These are phyloP conservation scores for Andrena dorsata DNA, from an alignment of 2,888 invertebrate genomes.

Conservation along the genomic window DNA sequence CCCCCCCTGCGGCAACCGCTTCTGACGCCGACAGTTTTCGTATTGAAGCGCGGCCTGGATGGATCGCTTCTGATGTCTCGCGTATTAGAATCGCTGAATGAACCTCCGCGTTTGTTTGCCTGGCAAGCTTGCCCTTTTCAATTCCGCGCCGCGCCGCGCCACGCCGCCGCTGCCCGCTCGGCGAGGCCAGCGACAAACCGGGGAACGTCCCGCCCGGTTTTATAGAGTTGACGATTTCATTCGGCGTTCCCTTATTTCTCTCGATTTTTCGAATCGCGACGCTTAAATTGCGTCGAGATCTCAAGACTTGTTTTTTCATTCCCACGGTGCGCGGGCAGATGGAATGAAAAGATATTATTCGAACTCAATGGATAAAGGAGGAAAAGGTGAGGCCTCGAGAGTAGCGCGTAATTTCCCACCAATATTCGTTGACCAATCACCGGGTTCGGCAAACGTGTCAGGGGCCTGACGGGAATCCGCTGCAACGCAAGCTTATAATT, in stretches of 20 bases:
- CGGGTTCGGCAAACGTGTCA: constrained; percentile 75
- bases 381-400: constrained; percentile 47
- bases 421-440: constrained; percentile 70
- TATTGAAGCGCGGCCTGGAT: constrained; percentile 48
- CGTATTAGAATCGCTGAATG: constrained; percentile 22
- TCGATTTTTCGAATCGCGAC: no score
- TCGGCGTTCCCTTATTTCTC: no score
- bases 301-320: no score
- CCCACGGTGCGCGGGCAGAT: background rate
- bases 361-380: background rate
- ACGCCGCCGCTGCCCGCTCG: background rate
- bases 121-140: background rate
- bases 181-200: background rate
- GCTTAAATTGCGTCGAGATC: no score
- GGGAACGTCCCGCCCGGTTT: background rate
- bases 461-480: constrained; percentile 74
- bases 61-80: constrained; percentile 39
- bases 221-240: no score
- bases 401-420: constrained; percentile 67
- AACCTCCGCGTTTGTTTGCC: constrained; percentile 3
- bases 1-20: constrained; percentile 19
- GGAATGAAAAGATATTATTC: background rate
- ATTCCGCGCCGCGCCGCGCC: background rate
- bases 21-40: constrained; percentile 60
- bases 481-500: constrained; percentile 81